Base-by-base conservation (phyloP, 2,888 invertebrate genomes). In the Dryococelus australis region DNA sequence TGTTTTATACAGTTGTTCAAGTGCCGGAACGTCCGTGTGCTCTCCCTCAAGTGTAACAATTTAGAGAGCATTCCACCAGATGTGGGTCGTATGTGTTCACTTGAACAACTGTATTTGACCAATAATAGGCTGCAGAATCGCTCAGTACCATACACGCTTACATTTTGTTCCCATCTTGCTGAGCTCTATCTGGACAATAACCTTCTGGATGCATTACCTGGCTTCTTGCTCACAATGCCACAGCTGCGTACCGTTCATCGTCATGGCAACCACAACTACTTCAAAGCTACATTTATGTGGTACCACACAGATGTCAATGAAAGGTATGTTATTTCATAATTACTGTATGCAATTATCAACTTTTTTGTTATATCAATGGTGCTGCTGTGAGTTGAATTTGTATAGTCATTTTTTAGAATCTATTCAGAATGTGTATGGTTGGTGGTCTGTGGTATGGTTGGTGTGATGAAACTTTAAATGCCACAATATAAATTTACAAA, bases 211-310 rank as follows among this genome's bases (percentile, higher is more conserved):
- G 93, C 93, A 6, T 90, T 93, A 47, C 93, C 93, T 43, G 93
- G 93, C 13, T 93, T 93, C 89, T 90, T 93, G 65, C 90, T 93
- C 53, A 90, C 91, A 84, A 92, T 93, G 92, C 89, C 91, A 6
- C 91, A 91, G 85, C 90, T 93, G 26, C 90, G 91, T 86, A 93
- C 92, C 43, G 92, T 93, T n/a, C 92, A 93, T 91, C 91, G 93
- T 51, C 93, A 93, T 90, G 93, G 93, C 80, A 93, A 93, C 90
- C 92, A 93, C 90, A 93, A 93, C 89, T 93, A 93, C 89, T 93
- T 93, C 90, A 93, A 93, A 89, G 92, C 93, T 13, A 93, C 93
- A 4, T 93, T 93, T 89, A 93, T 93, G 92, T 93, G 93, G 93
- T 93, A 93, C 89, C 93, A 93, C 88, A 92, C 92, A 5, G 92